These are phyloP conservation scores for Tetranychus urticae DNA, from an alignment of 1,140 invertebrate genomes.

Conservation along the genomic window DNA sequence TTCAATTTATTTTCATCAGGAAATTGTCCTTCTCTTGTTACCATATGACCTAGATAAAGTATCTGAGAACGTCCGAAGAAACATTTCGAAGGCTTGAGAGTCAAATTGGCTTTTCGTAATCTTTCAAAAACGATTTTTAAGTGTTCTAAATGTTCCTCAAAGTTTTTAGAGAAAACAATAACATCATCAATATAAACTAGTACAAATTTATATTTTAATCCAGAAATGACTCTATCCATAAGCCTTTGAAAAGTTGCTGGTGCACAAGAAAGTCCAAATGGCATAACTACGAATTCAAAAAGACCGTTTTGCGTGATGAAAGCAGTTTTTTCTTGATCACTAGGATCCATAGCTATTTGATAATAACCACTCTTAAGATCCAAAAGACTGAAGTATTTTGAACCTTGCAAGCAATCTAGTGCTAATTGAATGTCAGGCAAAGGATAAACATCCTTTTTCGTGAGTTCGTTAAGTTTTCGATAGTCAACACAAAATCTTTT, in stretches of 20 bases:
- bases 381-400: constrained; percentile 1
- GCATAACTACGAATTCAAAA: constrained; percentile 12
- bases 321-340: constrained; percentile 5
- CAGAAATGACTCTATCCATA: no score
- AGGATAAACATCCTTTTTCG: constrained; percentile 18
- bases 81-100: background rate
- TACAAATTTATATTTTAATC: no score
- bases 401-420: constrained; percentile 17
- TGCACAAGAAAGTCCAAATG: constrained; percentile 12
- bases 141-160: no score
- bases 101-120: background rate
- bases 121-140: no score
- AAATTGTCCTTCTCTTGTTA: background rate
- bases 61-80: background rate
- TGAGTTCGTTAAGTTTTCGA: constrained; percentile 20
- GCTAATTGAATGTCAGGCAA: constrained; percentile 19
- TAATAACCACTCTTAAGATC: constrained; percentile 9
- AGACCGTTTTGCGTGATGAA: constrained; percentile 6
- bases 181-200: no score
- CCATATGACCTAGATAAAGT: background rate
- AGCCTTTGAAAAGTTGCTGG: constrained; percentile 16
- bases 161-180: no score
- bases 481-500: constrained; percentile 28
- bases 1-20: constrained; percentile 2
- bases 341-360: constrained; percentile 1